phyloP scores from a whole-genome alignment of 2,797 vertebrate genomes.

The Spheniscus humboldti region DNA sequence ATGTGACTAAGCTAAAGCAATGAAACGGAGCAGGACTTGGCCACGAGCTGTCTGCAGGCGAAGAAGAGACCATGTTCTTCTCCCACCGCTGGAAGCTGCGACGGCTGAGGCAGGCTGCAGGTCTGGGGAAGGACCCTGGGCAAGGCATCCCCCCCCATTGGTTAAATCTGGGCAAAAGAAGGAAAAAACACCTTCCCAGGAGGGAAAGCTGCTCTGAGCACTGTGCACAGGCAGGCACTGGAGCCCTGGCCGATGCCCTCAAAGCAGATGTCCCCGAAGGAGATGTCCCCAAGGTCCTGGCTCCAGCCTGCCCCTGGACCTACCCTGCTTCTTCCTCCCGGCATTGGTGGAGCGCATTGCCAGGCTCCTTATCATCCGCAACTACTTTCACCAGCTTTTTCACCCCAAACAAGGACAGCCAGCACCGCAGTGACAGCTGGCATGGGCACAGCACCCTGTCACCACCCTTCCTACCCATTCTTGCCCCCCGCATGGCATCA shows the following conservation, averaged over 20 bases:
- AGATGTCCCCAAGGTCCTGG: neutral
- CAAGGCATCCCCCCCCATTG: neutral
- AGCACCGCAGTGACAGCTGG: neutral
- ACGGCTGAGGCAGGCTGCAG: neutral
- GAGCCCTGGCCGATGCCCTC: neutral
- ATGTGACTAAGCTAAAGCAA: neutral
- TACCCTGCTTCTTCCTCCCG: neutral
- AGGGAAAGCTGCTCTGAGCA: neutral
- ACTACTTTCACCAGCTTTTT: neutral
- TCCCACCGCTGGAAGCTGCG: neutral
- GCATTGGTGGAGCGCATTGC: neutral
- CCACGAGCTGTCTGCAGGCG: accelerated
- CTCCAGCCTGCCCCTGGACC: neutral
- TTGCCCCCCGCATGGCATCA: neutral
- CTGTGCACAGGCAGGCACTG: neutral
- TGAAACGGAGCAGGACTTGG: accelerated
- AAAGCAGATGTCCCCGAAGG: neutral
- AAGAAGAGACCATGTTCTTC: neutral
- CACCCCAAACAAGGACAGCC: neutral
- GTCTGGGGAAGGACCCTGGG: neutral
- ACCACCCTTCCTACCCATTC: neutral
- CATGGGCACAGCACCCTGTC: neutral
- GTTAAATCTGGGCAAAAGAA: neutral
- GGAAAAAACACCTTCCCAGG: neutral
- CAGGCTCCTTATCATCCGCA: neutral